These are phyloP conservation scores for Tenthredo notha DNA, from an alignment of 2,888 invertebrate species.

Conservation along the genomic window DNA sequence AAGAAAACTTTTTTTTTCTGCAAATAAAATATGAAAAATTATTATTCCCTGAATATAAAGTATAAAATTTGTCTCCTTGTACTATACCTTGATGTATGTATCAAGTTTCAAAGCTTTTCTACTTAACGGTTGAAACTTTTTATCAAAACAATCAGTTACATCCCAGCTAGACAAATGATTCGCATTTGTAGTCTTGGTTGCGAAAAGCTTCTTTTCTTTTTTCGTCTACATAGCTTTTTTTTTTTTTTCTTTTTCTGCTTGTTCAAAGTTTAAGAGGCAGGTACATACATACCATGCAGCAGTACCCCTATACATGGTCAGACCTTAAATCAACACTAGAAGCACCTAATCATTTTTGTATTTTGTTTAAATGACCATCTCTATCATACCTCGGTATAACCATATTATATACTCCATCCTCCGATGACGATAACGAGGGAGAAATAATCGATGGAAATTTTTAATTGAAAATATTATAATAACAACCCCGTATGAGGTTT, in stretches of 20 bases:
- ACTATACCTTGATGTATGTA: background rate
- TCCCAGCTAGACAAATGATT: background rate
- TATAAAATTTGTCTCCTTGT: background rate
- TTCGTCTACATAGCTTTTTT: background rate
- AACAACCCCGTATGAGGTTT: background rate
- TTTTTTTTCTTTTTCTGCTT: too few relatives aligned
- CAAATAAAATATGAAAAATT: background rate
- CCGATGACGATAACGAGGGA: too few relatives aligned
- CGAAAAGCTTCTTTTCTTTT: background rate
- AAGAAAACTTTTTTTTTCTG: background rate
- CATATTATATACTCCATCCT: too few relatives aligned
- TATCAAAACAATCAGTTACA: slow-evolving; percentile 1
- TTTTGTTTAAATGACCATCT: background rate
- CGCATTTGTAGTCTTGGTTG: background rate
- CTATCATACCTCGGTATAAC: too few relatives aligned
- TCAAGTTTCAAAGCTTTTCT: background rate
- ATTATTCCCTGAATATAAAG: slow-evolving; percentile 3
- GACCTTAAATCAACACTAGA: background rate
- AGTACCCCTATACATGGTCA: background rate
- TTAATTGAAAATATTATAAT: background rate
- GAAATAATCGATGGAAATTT: background rate
- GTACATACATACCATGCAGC: too few relatives aligned
- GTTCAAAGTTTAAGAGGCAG: background rate
- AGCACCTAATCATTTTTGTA: background rate
- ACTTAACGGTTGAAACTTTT: background rate